A percentile compares a stretch with the other conserved stretches of the same genome.
phyloP scores from a whole-genome alignment of 92 coral and sea anemone genomes.

The Virgularia gustaviana region DNA sequence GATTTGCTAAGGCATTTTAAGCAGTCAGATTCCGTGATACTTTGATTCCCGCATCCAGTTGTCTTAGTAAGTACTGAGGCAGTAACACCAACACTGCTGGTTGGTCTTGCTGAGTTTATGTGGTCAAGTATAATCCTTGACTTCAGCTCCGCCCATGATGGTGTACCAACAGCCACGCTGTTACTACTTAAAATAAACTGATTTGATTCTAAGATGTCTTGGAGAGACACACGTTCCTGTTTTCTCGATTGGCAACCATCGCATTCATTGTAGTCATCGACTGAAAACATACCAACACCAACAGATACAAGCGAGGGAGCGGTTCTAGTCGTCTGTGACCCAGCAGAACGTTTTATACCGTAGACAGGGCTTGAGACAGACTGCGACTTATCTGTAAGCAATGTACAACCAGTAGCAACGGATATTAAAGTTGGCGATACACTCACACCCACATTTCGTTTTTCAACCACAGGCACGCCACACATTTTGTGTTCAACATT shows the following conservation, averaged over 20 bases:
- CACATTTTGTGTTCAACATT: conserved; percentile 53
- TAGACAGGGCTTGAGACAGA: background rate
- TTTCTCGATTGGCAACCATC: conserved; percentile 55
- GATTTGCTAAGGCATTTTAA: conserved; percentile 61
- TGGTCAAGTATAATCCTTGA: conserved; percentile 21
- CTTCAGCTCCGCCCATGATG: conserved; percentile 20
- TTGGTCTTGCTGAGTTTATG: conserved; percentile 11
- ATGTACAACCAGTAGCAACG: conserved; percentile 19
- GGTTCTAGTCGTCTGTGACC: conserved; percentile 56
- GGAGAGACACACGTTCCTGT: conserved; percentile 52
- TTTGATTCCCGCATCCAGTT: conserved; percentile 62
- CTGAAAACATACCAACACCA: conserved; percentile 81
- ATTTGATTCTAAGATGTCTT: conserved; percentile 77
- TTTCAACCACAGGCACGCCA: conserved; percentile 35
- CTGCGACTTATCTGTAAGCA: background rate
- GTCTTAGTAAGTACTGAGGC: conserved; percentile 61
- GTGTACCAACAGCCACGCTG: conserved; percentile 65
- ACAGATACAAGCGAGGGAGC: conserved; percentile 56
- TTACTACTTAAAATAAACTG: conserved; percentile 53
- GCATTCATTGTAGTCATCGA: conserved; percentile 75
- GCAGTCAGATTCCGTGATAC: conserved; percentile 66
- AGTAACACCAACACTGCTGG: conserved; percentile 61
- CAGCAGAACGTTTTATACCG: conserved; percentile 39
- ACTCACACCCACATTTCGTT: conserved; percentile 49
- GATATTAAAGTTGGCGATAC: conserved; percentile 56